Base-by-base conservation (phyloP, 2,888 invertebrate genomes). In the Drymonia ruficornis region DNA sequence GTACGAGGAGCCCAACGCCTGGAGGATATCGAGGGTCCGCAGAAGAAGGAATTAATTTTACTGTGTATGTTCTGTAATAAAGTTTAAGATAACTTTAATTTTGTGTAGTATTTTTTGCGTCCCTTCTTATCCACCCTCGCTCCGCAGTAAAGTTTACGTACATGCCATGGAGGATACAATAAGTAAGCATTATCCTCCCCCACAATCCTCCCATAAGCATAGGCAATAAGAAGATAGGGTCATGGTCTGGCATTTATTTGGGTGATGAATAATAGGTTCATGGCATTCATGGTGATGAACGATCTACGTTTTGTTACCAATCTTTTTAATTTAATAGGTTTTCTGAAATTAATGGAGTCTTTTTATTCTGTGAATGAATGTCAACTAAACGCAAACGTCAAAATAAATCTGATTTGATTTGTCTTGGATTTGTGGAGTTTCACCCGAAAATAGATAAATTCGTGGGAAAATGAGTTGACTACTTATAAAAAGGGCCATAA, bases 1-100 rank as follows among this genome's bases (percentile, higher is more conserved):
- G 91, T 99, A 99, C 80, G 99, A 99, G 86, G 99, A 99, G 84
- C 98, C 99, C 0, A 99, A 99, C 84, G 97, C 99, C 0, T 99
- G 99, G 99, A 95, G 99, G 86, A 99, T 99, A 92, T 99, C 99
- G 0, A 93, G 98, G 67, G 98, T 98, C 28, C 94, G 98, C 49
- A 94, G 98, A 75, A 94, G 98, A 78, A 94, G 98, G 72, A 98
- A 98, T 94, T 98, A 96, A 72, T 36, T 12, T 19, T 53, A 23
- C 18, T 44, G 45, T 52, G 40, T 45, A 52, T 44, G 18, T 45
- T 29, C 5, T 49, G 46, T 29, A 45, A 45, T 23, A 23, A 45
- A 28, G 28, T 13, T 43, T 19, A 6, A 18, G 0, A 9, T 1
- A 13, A 23, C 42, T 42, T 18, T 3, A 23, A 23, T 23, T 40